Conservation (phyloP, 2,113 vertebrate genomes). For the Zonotrichia leucophrys region DNA sequence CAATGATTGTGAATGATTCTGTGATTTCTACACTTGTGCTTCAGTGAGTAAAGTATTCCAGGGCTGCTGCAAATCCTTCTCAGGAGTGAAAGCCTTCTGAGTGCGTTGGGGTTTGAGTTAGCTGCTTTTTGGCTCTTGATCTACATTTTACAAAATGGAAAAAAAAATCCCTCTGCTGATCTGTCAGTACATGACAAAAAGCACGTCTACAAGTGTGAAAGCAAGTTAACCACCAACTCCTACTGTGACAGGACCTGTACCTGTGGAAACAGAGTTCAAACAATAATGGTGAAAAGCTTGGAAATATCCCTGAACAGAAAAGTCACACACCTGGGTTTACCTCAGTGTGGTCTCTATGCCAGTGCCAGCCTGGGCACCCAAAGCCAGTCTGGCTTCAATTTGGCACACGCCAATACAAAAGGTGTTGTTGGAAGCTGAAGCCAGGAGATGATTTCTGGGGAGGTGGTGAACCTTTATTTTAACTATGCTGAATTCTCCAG, state of each 20-base stretch:
- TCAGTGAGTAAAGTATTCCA: neutral
- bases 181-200: neutral
- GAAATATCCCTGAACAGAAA: neutral
- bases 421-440: neutral
- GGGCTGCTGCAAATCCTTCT: neutral
- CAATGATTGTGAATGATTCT: accelerated
- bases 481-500: neutral
- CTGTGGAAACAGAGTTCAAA: neutral
- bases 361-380: neutral
- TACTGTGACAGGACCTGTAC: neutral
- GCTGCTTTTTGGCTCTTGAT: neutral
- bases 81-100: neutral
- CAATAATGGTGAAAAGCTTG: neutral
- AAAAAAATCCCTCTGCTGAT: neutral
- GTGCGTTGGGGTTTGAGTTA: neutral
- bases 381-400: neutral
- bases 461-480: neutral
- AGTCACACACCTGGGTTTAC: neutral
- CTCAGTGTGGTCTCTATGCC: accelerated
- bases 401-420: accelerated
- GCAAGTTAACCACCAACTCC: neutral
- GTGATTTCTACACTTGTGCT: neutral
- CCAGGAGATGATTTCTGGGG: neutral
- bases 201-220: neutral
- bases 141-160: neutral